Percentiles rank a stretch among this genome's conserved stretches.
phyloP scores from a whole-genome alignment of 2,113 vertebrate genomes.

The Prochilodus magdalenae region DNA sequence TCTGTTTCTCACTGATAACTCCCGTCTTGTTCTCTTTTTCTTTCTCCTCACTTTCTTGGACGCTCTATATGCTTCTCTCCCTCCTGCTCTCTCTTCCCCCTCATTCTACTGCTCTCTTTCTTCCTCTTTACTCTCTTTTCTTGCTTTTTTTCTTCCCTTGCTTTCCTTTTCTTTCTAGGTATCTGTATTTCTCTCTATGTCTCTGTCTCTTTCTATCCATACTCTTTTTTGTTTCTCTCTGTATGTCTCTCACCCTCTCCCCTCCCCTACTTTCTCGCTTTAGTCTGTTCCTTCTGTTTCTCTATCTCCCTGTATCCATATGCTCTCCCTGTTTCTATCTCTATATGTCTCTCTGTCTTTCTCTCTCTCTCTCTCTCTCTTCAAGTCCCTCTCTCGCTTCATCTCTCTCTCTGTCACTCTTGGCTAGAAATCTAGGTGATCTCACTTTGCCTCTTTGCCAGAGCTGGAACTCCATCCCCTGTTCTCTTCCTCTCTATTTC shows the following conservation, averaged over 20 bases:
- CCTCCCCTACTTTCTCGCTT: too few relatives aligned
- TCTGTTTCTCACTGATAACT: not conserved
- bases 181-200: too few relatives aligned
- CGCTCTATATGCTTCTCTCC: not conserved
- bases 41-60: not conserved
- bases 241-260: too few relatives aligned
- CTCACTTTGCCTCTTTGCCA: not conserved
- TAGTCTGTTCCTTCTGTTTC: too few relatives aligned
- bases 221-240: too few relatives aligned
- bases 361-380: not conserved
- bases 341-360: not conserved
- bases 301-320: not conserved
- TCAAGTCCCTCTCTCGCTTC: not conserved
- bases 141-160: too few relatives aligned
- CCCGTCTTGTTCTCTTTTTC: not conserved
- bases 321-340: not conserved
- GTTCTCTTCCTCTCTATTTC: not conserved
- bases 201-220: too few relatives aligned
- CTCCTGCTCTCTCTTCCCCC: not conserved
- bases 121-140: not conserved
- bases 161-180: conserved; percentile 4
- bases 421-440: conserved; percentile 3
- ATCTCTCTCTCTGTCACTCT: not conserved
- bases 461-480: not conserved
- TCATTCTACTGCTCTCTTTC: too few relatives aligned